These are phyloP conservation scores for Heliothis virescens DNA, from an alignment of 1,140 invertebrate genomes.

Conservation along the genomic window DNA sequence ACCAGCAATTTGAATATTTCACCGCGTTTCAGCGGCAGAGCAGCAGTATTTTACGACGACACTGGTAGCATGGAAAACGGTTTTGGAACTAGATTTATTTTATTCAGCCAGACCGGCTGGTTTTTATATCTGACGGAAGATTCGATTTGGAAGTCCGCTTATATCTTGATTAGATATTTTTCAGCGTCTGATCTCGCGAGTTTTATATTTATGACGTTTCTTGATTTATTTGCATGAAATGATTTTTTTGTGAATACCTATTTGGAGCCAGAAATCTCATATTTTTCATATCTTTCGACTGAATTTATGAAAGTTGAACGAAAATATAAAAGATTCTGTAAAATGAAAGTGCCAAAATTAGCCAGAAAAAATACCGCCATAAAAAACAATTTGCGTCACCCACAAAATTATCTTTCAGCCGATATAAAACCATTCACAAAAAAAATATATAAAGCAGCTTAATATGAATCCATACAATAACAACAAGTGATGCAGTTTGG, in stretches of 20 bases:
- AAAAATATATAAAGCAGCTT: not conserved
- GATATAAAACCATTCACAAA: not conserved
- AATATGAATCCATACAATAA: not conserved
- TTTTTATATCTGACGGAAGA: conserved; percentile 44
- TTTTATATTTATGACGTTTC: conserved; percentile 31
- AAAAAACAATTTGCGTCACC: too few species aligned
- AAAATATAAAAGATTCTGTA: too few species aligned
- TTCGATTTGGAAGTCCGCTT: conserved; percentile 37
- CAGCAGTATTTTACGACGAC: conserved; percentile 48
- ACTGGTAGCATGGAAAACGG: conserved; percentile 46
- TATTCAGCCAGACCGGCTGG: conserved; percentile 42
- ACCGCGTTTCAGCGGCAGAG: conserved; percentile 48
- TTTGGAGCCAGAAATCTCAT: too few species aligned
- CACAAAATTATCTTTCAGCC: too few species aligned
- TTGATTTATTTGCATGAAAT: conserved; percentile 15
- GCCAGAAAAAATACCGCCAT: too few species aligned
- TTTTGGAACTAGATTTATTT: conserved; percentile 54
- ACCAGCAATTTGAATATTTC: conserved; percentile 60
- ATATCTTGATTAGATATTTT: conserved; percentile 38
- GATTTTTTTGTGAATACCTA: not conserved
- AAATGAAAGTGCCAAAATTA: too few species aligned
- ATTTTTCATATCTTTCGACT: too few species aligned
- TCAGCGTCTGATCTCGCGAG: conserved; percentile 14
- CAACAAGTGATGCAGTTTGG: not conserved
- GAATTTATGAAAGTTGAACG: too few species aligned